Base-by-base conservation (phyloP, 2,888 invertebrate genomes). In the Drosophila aldrichi region DNA sequence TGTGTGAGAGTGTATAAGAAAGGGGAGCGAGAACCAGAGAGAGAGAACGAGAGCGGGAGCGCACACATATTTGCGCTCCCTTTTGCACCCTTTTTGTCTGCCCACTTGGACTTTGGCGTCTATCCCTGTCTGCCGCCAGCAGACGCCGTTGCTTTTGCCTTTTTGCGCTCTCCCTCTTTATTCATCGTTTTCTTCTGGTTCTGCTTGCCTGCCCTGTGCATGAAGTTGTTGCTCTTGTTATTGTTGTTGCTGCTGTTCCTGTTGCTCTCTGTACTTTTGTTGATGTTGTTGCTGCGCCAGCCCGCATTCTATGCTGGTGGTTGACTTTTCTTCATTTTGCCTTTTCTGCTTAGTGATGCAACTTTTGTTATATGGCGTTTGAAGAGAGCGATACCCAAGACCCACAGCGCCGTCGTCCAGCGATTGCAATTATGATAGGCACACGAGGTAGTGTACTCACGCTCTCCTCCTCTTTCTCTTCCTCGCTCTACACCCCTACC, bases 241-340 rank as follows among this genome's bases (percentile, higher is more conserved):
- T 32, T 32, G 43, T 44, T 69, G 38, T 9, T 29, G 25, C 68
- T 59, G 41, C 25, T 68, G 48, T 60, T 71, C 46, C 52, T 62
- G 46, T 56, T 54, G 40, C 63, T 62, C 65, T 46, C 44, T 62
- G 58, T 52, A 25, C 36, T 43, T 36, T 43, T 74, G 38, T 9
- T 44, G 36, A 36, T 36, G 44, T 68, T 62, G 36, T 32, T 25
- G 25, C 6, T 67, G 48, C 66, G 67, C 59, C 69, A 66, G 86
- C 84, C 84, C 90, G 91, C 91, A 91, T 91, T 90, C 91, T 90
- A 87, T 83, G 85, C 87, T 91, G 91, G 91, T 91, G 90, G 85
- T 91, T 91, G 91, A 91, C 91, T 90, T 89, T 81, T 85, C 80
- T 81, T 86, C 79, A 68, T 77, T 82, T 74, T 74, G 81, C 79